Evolutionary conservation across 2,797 vertebrate species (phyloP).

Genomic region (Syngnathus acus): DNA sequence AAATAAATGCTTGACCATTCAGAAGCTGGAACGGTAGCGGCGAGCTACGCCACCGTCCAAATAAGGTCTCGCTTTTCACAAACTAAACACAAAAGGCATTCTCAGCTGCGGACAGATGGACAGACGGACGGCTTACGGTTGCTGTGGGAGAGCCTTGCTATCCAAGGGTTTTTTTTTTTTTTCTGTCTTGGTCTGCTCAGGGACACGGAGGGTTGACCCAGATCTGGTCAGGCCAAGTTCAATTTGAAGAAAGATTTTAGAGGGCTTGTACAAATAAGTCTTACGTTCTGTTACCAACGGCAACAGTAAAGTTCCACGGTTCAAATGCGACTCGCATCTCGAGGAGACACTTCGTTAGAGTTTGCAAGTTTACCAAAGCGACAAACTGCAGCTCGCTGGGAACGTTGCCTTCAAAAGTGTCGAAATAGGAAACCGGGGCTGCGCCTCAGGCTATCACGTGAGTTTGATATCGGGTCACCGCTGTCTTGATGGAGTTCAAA

Average conservation of each 20-base stretch:
- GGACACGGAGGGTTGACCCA: slow-evolving; percentile 11
- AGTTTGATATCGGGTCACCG: slow-evolving; percentile 44
- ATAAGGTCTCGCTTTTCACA: slow-evolving; percentile 54
- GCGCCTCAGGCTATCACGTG: slow-evolving; percentile 39
- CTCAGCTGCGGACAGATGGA: slow-evolving; percentile 22
- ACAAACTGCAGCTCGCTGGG: background rate
- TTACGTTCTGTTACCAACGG: background rate
- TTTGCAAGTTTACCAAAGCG: slow-evolving; percentile 20
- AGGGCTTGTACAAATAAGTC: background rate
- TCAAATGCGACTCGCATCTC: background rate
- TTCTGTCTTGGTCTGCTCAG: no score
- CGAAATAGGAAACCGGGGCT: slow-evolving; percentile 42
- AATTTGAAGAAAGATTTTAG: background rate
- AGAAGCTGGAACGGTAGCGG: slow-evolving; percentile 16
- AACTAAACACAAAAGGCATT: slow-evolving; percentile 41
- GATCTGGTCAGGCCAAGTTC: slow-evolving; percentile 3
- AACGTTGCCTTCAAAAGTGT: slow-evolving; percentile 3
- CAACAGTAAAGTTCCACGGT: background rate
- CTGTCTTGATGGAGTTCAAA: slow-evolving; percentile 54
- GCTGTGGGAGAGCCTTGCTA: slow-evolving; percentile 33
- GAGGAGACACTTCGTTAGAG: background rate
- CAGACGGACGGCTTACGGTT: slow-evolving; percentile 23
- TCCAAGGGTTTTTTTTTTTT: slow-evolving; percentile 1
- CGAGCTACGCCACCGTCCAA: slow-evolving; percentile 46
- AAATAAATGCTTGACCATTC: slow-evolving; percentile 21